Evolutionary conservation across 2,888 invertebrate species (phyloP).

Genomic region (Eretmocerus hayati): DNA sequence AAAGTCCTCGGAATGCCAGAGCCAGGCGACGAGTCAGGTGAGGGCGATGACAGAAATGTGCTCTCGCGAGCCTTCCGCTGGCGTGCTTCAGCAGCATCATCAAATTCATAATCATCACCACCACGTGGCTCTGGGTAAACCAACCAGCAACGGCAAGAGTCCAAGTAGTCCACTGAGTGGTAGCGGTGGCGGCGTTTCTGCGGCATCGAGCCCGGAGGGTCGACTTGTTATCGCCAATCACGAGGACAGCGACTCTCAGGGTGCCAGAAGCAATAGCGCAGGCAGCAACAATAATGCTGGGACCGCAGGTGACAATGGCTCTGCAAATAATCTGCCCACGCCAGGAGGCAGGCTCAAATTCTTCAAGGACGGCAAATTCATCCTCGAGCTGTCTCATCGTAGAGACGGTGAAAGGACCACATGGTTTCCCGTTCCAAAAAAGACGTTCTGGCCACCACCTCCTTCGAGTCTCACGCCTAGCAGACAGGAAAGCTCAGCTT

Average conservation of each 20-base stretch:
- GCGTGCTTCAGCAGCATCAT: constrained; percentile 20
- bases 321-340: constrained; percentile 35
- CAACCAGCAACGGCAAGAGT: constrained; percentile 44
- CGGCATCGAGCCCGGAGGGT: neutral
- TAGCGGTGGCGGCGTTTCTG: neutral
- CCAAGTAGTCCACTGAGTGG: constrained; percentile 22
- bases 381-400: constrained; percentile 72
- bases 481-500: constrained; percentile 68
- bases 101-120: constrained; percentile 8
- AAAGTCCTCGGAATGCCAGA: constrained; percentile 46
- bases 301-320: neutral
- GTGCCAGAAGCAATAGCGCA: neutral
- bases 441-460: constrained; percentile 68
- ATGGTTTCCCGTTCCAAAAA: constrained; percentile 85
- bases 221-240: neutral
- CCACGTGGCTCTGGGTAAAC: constrained; percentile 6
- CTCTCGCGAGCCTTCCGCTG: constrained; percentile 42
- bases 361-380: constrained; percentile 87
- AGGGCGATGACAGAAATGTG: constrained; percentile 46
- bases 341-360: constrained; percentile 73
- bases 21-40: constrained; percentile 45
- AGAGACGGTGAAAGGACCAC: constrained; percentile 74
- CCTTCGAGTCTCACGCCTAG: constrained; percentile 66
- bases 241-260: neutral
- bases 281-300: neutral